phyloP scores from a whole-genome alignment of 2,113 vertebrate species.

The Speoplatyrhinus poulsoni region DNA sequence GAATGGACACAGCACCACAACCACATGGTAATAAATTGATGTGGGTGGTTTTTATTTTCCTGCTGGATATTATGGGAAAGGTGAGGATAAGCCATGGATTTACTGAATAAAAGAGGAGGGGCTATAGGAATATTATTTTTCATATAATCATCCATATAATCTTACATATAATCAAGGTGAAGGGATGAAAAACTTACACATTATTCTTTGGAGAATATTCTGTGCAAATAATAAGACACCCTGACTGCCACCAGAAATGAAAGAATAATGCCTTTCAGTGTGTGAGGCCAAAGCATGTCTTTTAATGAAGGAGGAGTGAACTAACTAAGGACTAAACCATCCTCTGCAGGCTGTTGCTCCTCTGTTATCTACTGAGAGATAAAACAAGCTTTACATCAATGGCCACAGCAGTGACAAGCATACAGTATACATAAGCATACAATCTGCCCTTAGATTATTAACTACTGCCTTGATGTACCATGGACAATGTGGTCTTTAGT shows the following conservation, averaged over 20 bases:
- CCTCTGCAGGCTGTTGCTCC: not conserved
- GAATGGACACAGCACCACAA: conserved; percentile 61
- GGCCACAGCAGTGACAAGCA: conserved; percentile 8
- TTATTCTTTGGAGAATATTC: conserved; percentile 20
- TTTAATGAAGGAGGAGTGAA: conserved; percentile 62
- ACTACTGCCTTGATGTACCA: conserved; percentile 10
- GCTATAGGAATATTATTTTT: conserved; percentile 34
- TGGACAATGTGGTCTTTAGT: conserved; percentile 11
- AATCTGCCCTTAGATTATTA: conserved; percentile 41
- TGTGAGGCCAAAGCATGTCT: conserved; percentile 24
- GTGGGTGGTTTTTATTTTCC: conserved; percentile 40
- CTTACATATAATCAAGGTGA: conserved; percentile 39
- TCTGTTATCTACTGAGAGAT: conserved; percentile 7
- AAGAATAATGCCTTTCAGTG: conserved; percentile 45
- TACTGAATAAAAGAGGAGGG: conserved; percentile 32
- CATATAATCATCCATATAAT: conserved; percentile 41
- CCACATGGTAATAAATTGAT: conserved; percentile 52
- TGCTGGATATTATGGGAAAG: conserved; percentile 15
- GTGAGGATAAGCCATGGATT: conserved; percentile 28
- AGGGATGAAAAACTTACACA: conserved; percentile 21
- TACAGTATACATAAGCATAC: no score
- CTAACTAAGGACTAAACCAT: conserved; percentile 19
- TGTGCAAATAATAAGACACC: conserved; percentile 38
- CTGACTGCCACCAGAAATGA: conserved; percentile 45
- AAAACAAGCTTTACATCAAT: conserved; percentile 4